Conservation (phyloP, 2,888 invertebrate species). For the Drosophila melanocephala region DNA sequence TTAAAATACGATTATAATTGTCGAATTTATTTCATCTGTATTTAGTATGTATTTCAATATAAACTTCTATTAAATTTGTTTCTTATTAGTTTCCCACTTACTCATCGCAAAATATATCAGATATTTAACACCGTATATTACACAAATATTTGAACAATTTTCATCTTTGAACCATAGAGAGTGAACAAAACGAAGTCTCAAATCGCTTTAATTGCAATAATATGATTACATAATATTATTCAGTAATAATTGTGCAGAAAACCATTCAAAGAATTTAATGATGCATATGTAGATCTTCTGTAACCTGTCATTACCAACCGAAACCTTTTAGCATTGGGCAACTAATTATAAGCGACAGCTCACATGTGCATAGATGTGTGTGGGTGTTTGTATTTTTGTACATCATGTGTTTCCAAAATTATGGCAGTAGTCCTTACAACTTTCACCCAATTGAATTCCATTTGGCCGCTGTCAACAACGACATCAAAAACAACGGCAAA, state of each 20-base stretch:
- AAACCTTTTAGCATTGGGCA: neutral
- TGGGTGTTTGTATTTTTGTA: neutral
- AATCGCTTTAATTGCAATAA: neutral
- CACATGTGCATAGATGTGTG: neutral
- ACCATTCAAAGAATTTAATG: neutral
- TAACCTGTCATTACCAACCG: neutral
- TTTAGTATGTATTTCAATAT: neutral
- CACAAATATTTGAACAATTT: neutral
- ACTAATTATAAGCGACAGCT: slow-evolving; percentile 10
- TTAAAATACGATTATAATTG: neutral
- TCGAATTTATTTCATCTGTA: neutral
- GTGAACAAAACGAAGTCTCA: neutral
- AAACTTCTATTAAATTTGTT: neutral
- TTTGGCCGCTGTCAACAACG: slow-evolving; percentile 57
- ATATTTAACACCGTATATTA: neutral
- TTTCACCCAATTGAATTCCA: slow-evolving; percentile 49
- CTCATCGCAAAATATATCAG: neutral
- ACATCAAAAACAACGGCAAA: slow-evolving; percentile 37
- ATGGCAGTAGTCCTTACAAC: slow-evolving; percentile 15
- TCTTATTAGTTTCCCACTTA: too few species aligned
- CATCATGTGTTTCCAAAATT: neutral
- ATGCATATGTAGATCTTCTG: neutral
- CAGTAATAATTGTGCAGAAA: neutral
- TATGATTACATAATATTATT: neutral
- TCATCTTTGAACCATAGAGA: neutral